Evolutionary conservation across 2,888 invertebrate genomes (phyloP), one percentile per base, ranked within the genome.

Genomic region (Ochropleura plecta): DNA sequence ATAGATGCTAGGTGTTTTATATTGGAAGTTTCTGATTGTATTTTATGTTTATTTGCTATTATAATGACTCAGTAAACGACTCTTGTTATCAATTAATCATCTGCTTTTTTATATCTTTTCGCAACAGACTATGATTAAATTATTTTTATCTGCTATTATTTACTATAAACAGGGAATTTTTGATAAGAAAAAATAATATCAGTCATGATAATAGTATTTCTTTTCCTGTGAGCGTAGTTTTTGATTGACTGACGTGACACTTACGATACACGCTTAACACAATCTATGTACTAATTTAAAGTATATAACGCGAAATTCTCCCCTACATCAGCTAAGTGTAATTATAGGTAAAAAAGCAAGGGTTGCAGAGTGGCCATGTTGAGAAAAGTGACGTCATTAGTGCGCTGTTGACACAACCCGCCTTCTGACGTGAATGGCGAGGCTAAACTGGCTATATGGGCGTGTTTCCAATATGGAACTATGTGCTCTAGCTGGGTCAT

Each of bases 311-410:
- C 71, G 49, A 79, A 83, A 76, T 83, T 78, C 79, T 79, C 85
- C 83, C 90, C 86, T 88, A 84, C 87, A 89, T 89, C 88, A 85
- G 86, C 88, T 88, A 90, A 91, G 90, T 89, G 88, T 93, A 94
- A 93, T 93, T 93, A 92, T 92, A 91, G 90, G 90, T 90, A 85
- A 89, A 91, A 92, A 92, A 91, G 91, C 90, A 93, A 93, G 93
- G 93, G 94, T 93, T 90, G 92, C 88, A 71, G 92, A 94, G 94
- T 94, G 91, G 94, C 94, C 92, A 93, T 93, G 91, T 94, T 92
- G 93, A 93, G 93, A 93, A 91, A 90, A 92, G 92, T 96, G 96
- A 96, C 95, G 96, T 96, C 96, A 96, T 95, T 94, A 95, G 92
- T 84, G 83, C 89, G 86, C 80, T 96, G 96, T 96, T 96, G 93